Evolutionary conservation across 2,113 vertebrate species (phyloP), one percentile per base, ranked within the genome.

Genomic region (Salvelinus alpinus): DNA sequence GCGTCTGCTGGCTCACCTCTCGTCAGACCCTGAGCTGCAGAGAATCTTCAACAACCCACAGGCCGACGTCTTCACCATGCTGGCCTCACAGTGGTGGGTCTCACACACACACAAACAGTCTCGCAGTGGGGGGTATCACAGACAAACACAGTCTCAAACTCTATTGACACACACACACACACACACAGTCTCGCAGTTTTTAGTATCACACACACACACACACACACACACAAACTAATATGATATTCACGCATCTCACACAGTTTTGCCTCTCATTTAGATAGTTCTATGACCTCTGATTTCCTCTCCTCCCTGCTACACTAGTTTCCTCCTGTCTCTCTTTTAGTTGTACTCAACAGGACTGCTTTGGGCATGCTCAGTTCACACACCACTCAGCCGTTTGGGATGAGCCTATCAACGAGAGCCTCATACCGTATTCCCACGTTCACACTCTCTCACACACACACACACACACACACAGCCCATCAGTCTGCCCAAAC

Each of bases 1-100:
- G 80, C 95, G 96, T 77, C 95, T 98, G 78, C 91, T 99, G 83
- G 95, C 97, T 82, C 96, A 97, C 78, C 93, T 97, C 71, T 97
- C 96, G 80, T 94, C 91, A 65, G 97, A 99, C 89, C 95, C 95
- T 14, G 95, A 96, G 86, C 95, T 98, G 82, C 75, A 96, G 87
- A 93, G 89, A 82, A 86, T 96, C 38, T 97, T 98, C 86, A 92
- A 91, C 83, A 90, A 94, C 70, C 91, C 95, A 9, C 91, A 93
- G 72, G 87, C 89, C 0, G 96, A 99, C 80, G 93, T 96, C 65
- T 99, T 97, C 78, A 91, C 94, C 73, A 92, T 91, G 75, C 83
- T 99, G 84, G 95, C 96, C 78, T 94, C 95, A 81, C 94, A 95
- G 85, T 98, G 97, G 97, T 97, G 89, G 85, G 95, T 80, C 18